Evolutionary conservation across 2,888 invertebrate species (phyloP).

Genomic region (Euzophera pinguis): DNA sequence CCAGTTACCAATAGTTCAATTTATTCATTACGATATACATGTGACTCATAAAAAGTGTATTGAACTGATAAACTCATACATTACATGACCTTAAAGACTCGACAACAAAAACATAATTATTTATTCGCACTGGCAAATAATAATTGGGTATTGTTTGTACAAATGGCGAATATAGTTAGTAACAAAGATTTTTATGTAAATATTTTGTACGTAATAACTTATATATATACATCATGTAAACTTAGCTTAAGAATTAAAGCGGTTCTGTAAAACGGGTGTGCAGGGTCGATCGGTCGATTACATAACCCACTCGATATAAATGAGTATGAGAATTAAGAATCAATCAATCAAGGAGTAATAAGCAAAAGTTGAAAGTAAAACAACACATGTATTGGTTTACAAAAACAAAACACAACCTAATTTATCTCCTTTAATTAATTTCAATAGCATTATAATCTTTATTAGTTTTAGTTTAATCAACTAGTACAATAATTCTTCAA

Average conservation of each 20-base stretch:
- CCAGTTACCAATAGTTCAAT: constrained; percentile 30
- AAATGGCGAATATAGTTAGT: not conserved
- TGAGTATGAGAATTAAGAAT: too few species aligned
- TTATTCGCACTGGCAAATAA: constrained; percentile 20
- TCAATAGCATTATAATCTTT: too few species aligned
- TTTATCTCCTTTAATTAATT: too few species aligned
- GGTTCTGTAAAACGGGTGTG: too few species aligned
- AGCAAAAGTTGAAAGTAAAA: too few species aligned
- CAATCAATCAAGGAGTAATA: too few species aligned
- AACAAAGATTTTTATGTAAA: constrained; percentile 2
- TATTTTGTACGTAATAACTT: not conserved
- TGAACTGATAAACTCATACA: constrained; percentile 44
- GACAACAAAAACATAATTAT: constrained; percentile 32
- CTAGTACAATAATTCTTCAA: not conserved
- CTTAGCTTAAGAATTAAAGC: too few species aligned
- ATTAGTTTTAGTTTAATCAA: not conserved
- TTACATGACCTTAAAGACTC: constrained; percentile 37
- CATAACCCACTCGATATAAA: too few species aligned
- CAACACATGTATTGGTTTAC: too few species aligned
- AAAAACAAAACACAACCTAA: too few species aligned
- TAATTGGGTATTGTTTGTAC: constrained; percentile 16
- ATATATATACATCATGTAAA: too few species aligned
- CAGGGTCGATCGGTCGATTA: too few species aligned
- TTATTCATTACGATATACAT: constrained; percentile 30
- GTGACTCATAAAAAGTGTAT: constrained; percentile 47